Evolutionary conservation across 1,140 invertebrate species (phyloP).

Genomic region (Manduca sexta): DNA sequence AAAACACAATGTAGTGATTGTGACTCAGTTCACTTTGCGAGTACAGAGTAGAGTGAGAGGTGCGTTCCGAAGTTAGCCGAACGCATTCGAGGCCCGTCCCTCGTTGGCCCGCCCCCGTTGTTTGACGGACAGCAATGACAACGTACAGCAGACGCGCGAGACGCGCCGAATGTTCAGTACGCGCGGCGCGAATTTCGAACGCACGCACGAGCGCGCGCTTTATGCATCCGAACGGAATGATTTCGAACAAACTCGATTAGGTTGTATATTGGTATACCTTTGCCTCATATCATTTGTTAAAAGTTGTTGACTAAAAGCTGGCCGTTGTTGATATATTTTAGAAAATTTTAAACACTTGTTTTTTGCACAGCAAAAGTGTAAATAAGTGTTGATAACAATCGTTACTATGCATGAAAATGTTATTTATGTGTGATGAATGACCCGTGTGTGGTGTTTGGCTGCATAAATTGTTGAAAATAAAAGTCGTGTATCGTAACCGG

Average conservation of each 20-base stretch:
- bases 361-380: conserved; percentile 6
- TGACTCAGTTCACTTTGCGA: conserved; percentile 59
- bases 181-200: conserved; percentile 42
- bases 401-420: conserved; percentile 10
- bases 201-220: conserved; percentile 17
- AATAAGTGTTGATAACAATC: conserved; percentile 7
- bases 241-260: conserved; percentile 17
- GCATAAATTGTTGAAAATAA: conserved; percentile 62
- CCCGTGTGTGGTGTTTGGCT: conserved; percentile 50
- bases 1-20: conserved; percentile 21
- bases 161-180: conserved; percentile 48
- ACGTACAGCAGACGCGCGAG: conserved; percentile 45
- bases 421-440: conserved; percentile 23
- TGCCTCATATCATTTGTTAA: conserved; percentile 1
- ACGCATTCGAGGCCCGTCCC: conserved; percentile 42
- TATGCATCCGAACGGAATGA: conserved; percentile 37
- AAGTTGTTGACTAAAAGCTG: conserved; percentile 2
- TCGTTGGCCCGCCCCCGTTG: conserved; percentile 38
- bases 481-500: conserved; percentile 44
- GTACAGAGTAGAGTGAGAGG: conserved; percentile 32
- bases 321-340: conserved; percentile 1
- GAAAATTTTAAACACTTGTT: background rate
- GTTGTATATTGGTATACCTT: conserved; percentile 29
- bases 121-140: conserved; percentile 47
- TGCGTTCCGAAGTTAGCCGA: conserved; percentile 46